Conservation (phyloP, 2,113 vertebrate species). For the Rhipidura dahli region DNA sequence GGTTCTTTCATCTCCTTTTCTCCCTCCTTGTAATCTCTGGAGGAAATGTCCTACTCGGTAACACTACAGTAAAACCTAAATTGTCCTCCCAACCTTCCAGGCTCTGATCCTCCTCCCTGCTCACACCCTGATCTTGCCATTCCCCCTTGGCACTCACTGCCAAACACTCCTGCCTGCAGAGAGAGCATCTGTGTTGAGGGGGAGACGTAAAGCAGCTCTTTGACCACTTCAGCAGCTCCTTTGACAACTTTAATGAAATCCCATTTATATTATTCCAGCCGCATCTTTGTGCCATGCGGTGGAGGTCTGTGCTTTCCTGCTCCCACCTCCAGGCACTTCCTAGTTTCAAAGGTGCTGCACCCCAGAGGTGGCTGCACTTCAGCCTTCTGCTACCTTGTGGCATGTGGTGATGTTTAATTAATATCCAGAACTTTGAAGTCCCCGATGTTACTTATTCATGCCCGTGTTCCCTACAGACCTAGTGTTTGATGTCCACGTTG, state of each 20-base stretch:
- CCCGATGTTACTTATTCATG: conserved; percentile 48
- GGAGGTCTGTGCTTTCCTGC: neutral
- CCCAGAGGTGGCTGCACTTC: neutral
- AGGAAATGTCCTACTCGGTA: neutral
- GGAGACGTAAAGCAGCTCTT: rapidly evolving
- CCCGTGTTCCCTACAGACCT: neutral
- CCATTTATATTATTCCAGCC: neutral
- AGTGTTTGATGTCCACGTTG: conserved; percentile 23
- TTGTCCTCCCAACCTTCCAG: rapidly evolving
- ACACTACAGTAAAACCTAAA: neutral
- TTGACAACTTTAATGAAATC: neutral
- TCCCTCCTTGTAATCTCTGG: neutral
- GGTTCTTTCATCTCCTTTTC: neutral
- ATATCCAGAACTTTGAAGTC: conserved; percentile 48
- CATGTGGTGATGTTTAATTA: conserved; percentile 55
- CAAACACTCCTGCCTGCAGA: neutral
- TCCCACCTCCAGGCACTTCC: neutral
- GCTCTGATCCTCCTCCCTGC: neutral
- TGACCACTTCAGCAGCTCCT: neutral
- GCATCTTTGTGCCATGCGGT: rapidly evolving
- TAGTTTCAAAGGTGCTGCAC: neutral
- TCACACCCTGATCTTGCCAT: rapidly evolving
- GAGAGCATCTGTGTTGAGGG: neutral
- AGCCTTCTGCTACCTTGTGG: neutral
- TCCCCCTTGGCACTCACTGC: neutral